phyloP scores from a whole-genome alignment of 2,888 invertebrate genomes.

The Andrena minutula region DNA sequence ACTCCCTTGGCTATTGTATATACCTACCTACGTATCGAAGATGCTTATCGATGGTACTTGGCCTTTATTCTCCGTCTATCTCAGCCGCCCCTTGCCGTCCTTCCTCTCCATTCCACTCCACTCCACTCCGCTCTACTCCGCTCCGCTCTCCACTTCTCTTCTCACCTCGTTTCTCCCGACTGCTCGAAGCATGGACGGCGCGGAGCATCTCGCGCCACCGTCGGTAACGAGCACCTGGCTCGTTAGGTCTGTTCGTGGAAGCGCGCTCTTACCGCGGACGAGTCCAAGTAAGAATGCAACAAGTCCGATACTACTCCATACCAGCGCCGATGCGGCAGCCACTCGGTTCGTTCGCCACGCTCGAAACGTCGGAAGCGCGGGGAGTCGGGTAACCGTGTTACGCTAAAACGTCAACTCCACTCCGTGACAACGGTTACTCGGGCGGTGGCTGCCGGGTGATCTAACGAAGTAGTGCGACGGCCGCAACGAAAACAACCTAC shows the following conservation, averaged over 20 bases:
- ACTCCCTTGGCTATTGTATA: conserved; percentile 56
- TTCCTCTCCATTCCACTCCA: neutral
- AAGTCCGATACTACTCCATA: conserved; percentile 26
- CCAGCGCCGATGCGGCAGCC: neutral
- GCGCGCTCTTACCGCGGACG: conserved; percentile 38
- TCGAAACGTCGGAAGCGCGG: no score
- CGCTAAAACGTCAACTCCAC: no score
- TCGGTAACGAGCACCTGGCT: conserved; percentile 63
- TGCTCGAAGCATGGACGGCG: conserved; percentile 2
- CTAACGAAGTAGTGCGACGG: conserved; percentile 37
- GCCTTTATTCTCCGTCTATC: conserved; percentile 32
- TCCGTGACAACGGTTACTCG: no score
- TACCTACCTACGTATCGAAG: conserved; percentile 49
- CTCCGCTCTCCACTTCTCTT: neutral
- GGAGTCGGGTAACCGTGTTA: no score
- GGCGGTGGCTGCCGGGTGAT: no score
- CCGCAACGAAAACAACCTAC: conserved; percentile 15
- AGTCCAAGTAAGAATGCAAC: conserved; percentile 42
- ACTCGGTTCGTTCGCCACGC: conserved; percentile 10
- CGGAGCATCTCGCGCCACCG: conserved; percentile 33
- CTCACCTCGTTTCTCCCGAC: conserved; percentile 3
- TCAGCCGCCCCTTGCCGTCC: neutral
- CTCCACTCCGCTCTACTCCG: neutral
- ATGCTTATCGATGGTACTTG: conserved; percentile 61
- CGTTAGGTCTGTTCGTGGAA: conserved; percentile 74